Base-by-base conservation (phyloP, 2,888 invertebrate genomes). In the Scaptomyza cyrtandrae region DNA sequence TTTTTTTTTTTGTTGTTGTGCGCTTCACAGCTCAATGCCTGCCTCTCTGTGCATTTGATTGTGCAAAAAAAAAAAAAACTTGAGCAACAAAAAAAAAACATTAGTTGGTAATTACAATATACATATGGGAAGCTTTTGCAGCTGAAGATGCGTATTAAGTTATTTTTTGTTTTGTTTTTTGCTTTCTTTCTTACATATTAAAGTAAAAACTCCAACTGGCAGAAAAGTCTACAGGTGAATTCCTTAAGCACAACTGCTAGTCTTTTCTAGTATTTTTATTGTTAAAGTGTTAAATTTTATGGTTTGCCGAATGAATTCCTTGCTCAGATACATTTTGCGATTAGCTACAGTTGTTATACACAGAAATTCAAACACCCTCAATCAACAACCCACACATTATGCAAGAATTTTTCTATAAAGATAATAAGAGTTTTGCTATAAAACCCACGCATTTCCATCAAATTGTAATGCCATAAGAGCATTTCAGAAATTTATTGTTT, bases 381-480 rank as follows among this genome's bases (percentile, higher is more conserved):
- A 74, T 68, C 68, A 61, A 64, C 60, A 68, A 46, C 75, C 75
- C 68, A 78, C 78, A 65, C 58, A n/a, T 10, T 60, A 39, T 57
- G 39, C 43, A 46, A 41, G 33, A 37, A 11, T 44, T 14, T 37
- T 5, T 24, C 1, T 24, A 24, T 50, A 41, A 29, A 46, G 48
- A 19, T 53, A 66, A 55, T 60, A 24, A 60, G 19, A 45, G 50
- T 52, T 49, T 63, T 43, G 49, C 46, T 31, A 6, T 16, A 27
- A 55, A 33, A 41, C 81, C 81, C 83, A 82, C 86, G 63, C 67
- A 41, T 0, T 31, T 27, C n/a, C 49, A 27, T 33, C 61, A 71
- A 71, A 61, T 46, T 57, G 77, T 80, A 80, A 60, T 59, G 41
- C 53, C 50, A 64, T 48, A 44, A 83, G 67, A 71, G 62, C 61